These are phyloP conservation scores for Cosmia trapezina DNA, from an alignment of 2,888 invertebrate genomes.

Conservation along the genomic window DNA sequence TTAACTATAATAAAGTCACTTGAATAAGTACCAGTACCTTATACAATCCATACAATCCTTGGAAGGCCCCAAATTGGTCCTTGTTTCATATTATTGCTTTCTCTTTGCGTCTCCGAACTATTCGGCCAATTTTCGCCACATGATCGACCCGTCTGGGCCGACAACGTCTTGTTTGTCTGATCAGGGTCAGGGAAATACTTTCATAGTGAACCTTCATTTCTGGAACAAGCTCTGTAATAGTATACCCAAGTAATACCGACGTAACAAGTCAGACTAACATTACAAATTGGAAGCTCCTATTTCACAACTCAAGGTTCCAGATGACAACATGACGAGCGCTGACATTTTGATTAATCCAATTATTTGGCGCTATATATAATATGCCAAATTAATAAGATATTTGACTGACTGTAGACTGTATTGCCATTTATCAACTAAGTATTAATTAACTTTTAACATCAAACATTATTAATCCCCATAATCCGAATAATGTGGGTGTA, in stretches of 20 bases:
- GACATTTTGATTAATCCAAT: conserved; percentile 74
- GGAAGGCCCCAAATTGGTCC: conserved; percentile 33
- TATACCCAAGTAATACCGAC: conserved; percentile 33
- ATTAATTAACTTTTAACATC: conserved; percentile 65
- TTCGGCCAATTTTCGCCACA: conserved; percentile 58
- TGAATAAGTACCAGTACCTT: background rate
- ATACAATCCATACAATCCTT: conserved; percentile 8
- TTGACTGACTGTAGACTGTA: conserved; percentile 57
- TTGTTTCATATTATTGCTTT: conserved; percentile 47
- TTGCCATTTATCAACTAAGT: conserved; percentile 57
- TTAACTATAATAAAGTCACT: conserved; percentile 14
- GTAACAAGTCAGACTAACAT: conserved; percentile 52
- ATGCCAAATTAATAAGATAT: conserved; percentile 69
- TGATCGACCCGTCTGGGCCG: conserved; percentile 55
- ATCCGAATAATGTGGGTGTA: conserved; percentile 18
- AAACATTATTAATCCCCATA: conserved; percentile 53
- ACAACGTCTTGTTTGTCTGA: conserved; percentile 54
- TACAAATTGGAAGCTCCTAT: conserved; percentile 55
- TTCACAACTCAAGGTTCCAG: conserved; percentile 55
- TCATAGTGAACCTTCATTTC: conserved; percentile 48
- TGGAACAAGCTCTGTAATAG: conserved; percentile 39
- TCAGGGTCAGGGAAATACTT: conserved; percentile 59
- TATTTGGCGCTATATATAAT: conserved; percentile 67
- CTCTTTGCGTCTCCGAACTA: conserved; percentile 25
- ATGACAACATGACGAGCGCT: conserved; percentile 68